Evolutionary conservation across 1,140 invertebrate genomes (phyloP).

Genomic region (Achatina immaculata): DNA sequence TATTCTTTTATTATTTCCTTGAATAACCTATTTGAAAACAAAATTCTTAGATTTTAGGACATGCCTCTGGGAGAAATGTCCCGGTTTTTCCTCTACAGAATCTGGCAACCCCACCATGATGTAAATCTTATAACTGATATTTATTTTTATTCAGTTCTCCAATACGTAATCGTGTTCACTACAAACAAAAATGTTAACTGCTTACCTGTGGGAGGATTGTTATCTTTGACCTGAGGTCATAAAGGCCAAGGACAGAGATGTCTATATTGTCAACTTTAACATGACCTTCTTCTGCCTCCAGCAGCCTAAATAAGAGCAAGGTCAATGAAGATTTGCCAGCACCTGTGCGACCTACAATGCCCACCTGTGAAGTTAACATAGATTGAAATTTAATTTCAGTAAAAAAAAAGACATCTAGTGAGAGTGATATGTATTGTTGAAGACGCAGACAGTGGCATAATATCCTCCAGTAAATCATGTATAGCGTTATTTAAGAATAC

Average conservation of each 20-base stretch:
- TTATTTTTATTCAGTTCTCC: neutral
- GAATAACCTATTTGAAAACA: too few relatives aligned
- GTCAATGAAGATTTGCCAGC: constrained; percentile 73
- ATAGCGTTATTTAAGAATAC: too few relatives aligned
- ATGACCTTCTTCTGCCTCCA: constrained; percentile 64
- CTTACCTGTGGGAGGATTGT: constrained; percentile 65
- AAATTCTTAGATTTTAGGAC: too few relatives aligned
- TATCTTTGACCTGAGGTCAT: constrained; percentile 56
- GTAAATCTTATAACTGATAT: neutral
- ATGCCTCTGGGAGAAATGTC: too few relatives aligned
- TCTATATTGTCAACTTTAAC: constrained; percentile 54
- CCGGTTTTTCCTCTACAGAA: neutral
- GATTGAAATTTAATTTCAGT: neutral
- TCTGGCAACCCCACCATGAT: neutral
- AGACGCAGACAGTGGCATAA: too few relatives aligned
- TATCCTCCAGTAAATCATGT: too few relatives aligned
- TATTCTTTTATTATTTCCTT: too few relatives aligned
- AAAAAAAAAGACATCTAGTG: neutral
- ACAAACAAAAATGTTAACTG: too few relatives aligned
- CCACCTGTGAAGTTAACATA: constrained; percentile 53
- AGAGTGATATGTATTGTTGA: too few relatives aligned
- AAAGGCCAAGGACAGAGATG: constrained; percentile 52
- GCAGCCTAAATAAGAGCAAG: constrained; percentile 72
- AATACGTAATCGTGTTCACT: neutral
- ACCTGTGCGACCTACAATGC: constrained; percentile 64